Conservation (phyloP, 2,888 invertebrate species). For the Callyntrura guangdongensis region DNA sequence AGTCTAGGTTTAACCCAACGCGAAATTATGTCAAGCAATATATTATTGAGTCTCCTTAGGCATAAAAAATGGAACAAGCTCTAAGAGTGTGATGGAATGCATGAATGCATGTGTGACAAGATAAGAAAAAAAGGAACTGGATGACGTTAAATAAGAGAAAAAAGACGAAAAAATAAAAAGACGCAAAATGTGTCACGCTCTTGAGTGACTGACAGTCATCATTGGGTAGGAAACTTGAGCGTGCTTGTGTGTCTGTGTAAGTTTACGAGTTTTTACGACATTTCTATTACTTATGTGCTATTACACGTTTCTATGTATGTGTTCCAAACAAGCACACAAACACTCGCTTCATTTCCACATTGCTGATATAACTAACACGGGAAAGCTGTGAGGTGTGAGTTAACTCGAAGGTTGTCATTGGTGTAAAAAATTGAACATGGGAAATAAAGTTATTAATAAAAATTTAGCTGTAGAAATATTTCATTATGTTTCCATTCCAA, state of each 20-base stretch:
- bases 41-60: constrained; percentile 46
- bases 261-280: constrained; percentile 79
- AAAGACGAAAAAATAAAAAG: constrained; percentile 60
- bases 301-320: background rate
- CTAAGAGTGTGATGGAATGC: constrained; percentile 45
- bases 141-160: constrained; percentile 29
- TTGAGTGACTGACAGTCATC: constrained; percentile 74
- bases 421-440: too few relatives aligned
- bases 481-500: too few relatives aligned
- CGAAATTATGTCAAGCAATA: too few relatives aligned
- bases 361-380: background rate
- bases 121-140: constrained; percentile 67
- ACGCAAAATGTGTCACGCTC: constrained; percentile 78
- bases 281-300: constrained; percentile 64
- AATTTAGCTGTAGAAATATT: too few relatives aligned
- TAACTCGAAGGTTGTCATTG: too few relatives aligned
- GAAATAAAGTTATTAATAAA: too few relatives aligned
- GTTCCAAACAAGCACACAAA: background rate
- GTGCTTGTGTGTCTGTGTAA: constrained; percentile 69
- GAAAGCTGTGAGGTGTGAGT: too few relatives aligned
- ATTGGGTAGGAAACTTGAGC: constrained; percentile 46
- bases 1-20: too few relatives aligned
- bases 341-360: background rate
- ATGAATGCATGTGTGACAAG: constrained; percentile 72
- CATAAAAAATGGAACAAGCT: constrained; percentile 59